phyloP scores from a whole-genome alignment of 2,888 invertebrate species.

The Ctenicera cuprea region DNA sequence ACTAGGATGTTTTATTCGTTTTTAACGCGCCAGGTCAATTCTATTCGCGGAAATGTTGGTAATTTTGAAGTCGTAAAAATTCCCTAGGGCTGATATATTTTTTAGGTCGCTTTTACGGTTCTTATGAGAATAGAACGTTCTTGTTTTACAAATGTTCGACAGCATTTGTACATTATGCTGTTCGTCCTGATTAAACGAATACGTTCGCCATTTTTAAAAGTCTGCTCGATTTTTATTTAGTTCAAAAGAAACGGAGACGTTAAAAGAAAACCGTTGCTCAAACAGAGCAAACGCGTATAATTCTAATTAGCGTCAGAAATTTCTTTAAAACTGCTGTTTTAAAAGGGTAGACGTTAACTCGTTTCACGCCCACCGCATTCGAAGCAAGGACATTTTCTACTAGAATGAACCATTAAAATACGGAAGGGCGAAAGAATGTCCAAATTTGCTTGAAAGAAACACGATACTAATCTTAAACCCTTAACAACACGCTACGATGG shows the following conservation, averaged over 20 bases:
- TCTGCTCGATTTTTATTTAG: too few relatives aligned
- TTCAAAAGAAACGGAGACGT: too few relatives aligned
- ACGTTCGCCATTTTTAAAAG: too few relatives aligned
- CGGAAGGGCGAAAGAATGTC: slow-evolving; percentile 12
- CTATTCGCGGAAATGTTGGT: slow-evolving; percentile 11
- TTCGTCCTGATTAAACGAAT: too few relatives aligned
- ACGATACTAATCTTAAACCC: slow-evolving; percentile 19
- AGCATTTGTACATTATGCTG: too few relatives aligned
- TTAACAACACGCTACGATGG: slow-evolving; percentile 15
- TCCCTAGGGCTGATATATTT: slow-evolving; percentile 22
- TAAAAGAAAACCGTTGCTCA: too few relatives aligned
- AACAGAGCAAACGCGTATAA: too few relatives aligned
- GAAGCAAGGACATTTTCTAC: slow-evolving; percentile 3
- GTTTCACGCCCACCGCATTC: not conserved
- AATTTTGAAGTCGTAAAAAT: slow-evolving; percentile 35
- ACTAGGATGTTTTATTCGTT: slow-evolving; percentile 26
- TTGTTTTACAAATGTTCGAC: not conserved
- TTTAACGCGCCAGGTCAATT: slow-evolving; percentile 32
- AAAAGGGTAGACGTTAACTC: slow-evolving; percentile 1
- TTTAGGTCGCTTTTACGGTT: slow-evolving; percentile 7
- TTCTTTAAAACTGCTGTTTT: not conserved
- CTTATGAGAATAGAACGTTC: slow-evolving; percentile 4
- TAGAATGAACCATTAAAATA: slow-evolving; percentile 2
- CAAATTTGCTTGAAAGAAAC: slow-evolving; percentile 21
- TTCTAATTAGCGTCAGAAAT: not conserved